Percentiles rank a stretch among this genome's conserved stretches.
Conservation (phyloP, 2,113 vertebrate species). For the Engraulis encrasicolus region DNA sequence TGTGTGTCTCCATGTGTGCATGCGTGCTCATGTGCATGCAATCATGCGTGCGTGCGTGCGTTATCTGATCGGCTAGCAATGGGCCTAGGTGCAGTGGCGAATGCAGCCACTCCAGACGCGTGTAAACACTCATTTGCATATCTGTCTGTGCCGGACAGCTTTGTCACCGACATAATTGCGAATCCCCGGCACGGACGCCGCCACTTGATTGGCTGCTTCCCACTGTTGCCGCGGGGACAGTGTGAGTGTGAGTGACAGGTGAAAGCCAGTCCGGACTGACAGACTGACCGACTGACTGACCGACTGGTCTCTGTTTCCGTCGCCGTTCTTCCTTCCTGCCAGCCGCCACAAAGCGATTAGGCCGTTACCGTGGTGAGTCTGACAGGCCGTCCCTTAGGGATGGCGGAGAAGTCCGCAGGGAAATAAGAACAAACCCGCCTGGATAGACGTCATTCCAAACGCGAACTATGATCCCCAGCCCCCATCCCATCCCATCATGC, state of each 20-base stretch:
- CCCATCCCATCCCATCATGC: background rate
- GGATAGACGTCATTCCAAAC: background rate
- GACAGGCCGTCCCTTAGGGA: background rate
- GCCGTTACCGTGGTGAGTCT: conserved; percentile 22
- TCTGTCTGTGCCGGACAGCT: conserved; percentile 17
- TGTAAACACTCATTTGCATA: conserved; percentile 41
- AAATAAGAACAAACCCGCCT: background rate
- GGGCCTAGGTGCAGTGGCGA: background rate
- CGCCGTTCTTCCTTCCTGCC: too few relatives aligned
- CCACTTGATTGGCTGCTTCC: conserved; percentile 40
- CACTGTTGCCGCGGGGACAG: conserved; percentile 31
- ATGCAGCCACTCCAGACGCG: background rate
- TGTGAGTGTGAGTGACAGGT: conserved; percentile 46
- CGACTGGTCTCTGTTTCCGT: too few relatives aligned
- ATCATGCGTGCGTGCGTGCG: too few relatives aligned
- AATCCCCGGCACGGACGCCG: conserved; percentile 16
- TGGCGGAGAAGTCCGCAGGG: background rate
- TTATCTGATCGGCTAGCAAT: background rate
- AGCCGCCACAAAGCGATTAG: conserved; percentile 34
- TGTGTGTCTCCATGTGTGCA: conserved; percentile 42
- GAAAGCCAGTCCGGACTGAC: conserved; percentile 28
- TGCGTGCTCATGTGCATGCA: background rate
- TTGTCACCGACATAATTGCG: conserved; percentile 38
- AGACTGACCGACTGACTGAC: too few relatives aligned
- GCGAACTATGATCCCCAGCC: background rate